Base-by-base conservation (phyloP, 1,140 invertebrate genomes). In the Paraescarpia echinospica region DNA sequence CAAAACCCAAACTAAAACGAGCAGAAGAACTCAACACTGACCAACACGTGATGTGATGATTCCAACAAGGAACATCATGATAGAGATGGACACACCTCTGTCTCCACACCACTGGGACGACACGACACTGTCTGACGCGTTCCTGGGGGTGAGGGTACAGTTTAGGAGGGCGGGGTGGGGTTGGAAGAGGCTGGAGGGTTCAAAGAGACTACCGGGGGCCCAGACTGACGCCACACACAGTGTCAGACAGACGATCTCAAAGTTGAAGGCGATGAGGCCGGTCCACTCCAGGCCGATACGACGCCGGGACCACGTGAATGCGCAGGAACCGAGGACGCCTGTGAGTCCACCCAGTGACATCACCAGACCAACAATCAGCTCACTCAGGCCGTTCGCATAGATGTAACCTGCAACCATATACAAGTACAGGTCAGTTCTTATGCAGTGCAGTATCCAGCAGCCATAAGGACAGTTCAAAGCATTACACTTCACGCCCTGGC, bases 181-280 rank as follows among this genome's bases (percentile, higher is more conserved):
- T 89, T 89, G 89, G 89, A 33, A 34, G 34, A 33, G 89, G 14
- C n/a, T 89, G 89, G 89, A 33, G n/a, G 95, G 95, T 94, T 96
- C 95, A 94, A 97, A 97, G 2, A 97, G 97, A 89, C 96, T 96
- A 31, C 97, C 97, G 0, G 96, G 96, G 8, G 96, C 93, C 94
- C 96, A 97, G n/a, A 97, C 95, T 0, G 97, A 97, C 0, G 95
- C 94, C 6, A 97, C 95, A 94, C 97, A 97, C 9, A 97, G 92
- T 9, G 94, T 93, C 14, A 97, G 95, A 92, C 94, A 96, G 12
- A 94, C 12, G 35, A 96, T 94, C 93, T 96, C 94, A 31, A 92
- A 48, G 31, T 92, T 89, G 1, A 96, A 95, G 9, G 95, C 96
- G 92, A 96, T n/a, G 14, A 93, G 41, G 22, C 93, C 93, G 1